Evolutionary conservation across 2,797 vertebrate genomes (phyloP), one percentile per base, ranked within the genome.

Genomic region (Pogonophryne albipinna): DNA sequence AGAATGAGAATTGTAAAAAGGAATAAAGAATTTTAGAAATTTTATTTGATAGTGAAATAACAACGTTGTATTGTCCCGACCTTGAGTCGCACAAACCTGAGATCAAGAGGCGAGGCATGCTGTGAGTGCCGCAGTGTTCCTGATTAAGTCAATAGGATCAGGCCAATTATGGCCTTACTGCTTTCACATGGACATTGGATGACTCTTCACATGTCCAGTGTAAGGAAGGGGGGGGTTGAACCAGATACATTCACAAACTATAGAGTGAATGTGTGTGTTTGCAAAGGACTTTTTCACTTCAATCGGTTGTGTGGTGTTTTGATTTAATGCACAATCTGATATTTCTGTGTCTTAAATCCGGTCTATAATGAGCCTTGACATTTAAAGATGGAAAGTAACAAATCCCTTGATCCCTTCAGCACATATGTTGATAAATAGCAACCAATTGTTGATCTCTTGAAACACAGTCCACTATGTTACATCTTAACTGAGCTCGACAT

Each of bases 131-230:
- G 17, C 81, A 53, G 84, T 88, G 84, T 74, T 91, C 90, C 87
- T 86, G 80, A 88, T 91, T 95, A 92, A 92, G 84, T 82, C 85
- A 90, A 89, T 86, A 86, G 92, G 93, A 95, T 95, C 46, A 95
- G 82, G 79, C 78, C 86, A 92, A 92, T 94, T 91, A 94, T 78
- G 78, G 85, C 76, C 91, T 93, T 93, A 94, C 79, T 87, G 83
- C 78, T 77, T 92, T 91, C 91, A 93, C 92, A 92, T 90, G 91
- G 90, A 83, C 90, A 90, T 69, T 80, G 87, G 90, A 76, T 85
- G 89, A 87, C 80, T 88, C 76, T 80, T 80, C 92, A 92, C 92
- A 92, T 93, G 91, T 74, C 79, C 63, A 52, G 15, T 53, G 45
- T 52, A 70, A 63, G 58, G 58, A 71, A 6, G 11, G 50, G 47